These are phyloP conservation scores for Ceratotherium simum DNA, from an alignment of 2,113 vertebrate genomes.

Conservation along the genomic window DNA sequence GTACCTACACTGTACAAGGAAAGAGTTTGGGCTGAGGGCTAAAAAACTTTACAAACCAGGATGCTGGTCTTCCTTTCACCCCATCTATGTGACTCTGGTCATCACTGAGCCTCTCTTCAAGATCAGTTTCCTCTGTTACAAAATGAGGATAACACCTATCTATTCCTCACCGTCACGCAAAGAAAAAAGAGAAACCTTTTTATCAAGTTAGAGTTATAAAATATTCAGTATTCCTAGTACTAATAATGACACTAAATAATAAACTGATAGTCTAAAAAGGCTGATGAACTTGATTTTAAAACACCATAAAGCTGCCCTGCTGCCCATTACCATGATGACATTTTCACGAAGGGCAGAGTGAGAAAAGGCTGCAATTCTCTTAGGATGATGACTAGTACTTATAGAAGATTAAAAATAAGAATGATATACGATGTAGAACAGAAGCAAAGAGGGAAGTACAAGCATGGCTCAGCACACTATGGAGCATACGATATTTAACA, in stretches of 20 bases:
- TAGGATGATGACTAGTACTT: conserved; percentile 26
- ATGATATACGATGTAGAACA: conserved; percentile 16
- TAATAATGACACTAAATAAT: conserved; percentile 61
- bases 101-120: neutral
- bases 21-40: neutral
- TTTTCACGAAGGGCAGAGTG: neutral
- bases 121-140: conserved; percentile 2
- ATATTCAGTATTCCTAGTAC: conserved; percentile 22
- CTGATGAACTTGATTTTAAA: conserved; percentile 59
- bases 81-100: neutral
- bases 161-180: neutral
- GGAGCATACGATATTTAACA: neutral
- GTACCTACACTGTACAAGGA: neutral
- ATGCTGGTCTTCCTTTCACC: neutral
- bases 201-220: conserved; percentile 46
- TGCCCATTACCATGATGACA: neutral
- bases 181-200: conserved; percentile 36
- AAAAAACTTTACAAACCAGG: neutral
- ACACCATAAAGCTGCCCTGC: neutral
- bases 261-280: conserved; percentile 44
- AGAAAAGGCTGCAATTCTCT: conserved; percentile 48
- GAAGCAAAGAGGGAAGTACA: conserved; percentile 36
- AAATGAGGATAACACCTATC: neutral
- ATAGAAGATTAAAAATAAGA: conserved; percentile 53
- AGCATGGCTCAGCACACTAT: neutral